A percentile compares a stretch with the other conserved stretches of the same genome.
These are phyloP conservation scores for Cantharis rufa DNA, from an alignment of 2,888 invertebrate species.

Conservation along the genomic window DNA sequence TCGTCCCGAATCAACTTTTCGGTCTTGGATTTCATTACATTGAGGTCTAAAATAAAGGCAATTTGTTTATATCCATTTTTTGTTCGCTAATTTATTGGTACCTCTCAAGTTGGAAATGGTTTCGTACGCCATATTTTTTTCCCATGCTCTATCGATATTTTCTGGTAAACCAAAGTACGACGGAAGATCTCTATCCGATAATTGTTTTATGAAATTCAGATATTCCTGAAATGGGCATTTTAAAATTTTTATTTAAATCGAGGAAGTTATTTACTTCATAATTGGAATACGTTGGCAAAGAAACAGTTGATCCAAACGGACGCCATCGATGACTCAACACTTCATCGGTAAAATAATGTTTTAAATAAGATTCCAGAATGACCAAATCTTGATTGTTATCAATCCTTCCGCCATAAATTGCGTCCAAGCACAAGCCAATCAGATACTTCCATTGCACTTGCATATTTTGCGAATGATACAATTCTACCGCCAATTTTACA, in stretches of 20 bases:
- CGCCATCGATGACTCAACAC: slow-evolving; percentile 65
- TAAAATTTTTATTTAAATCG: background rate
- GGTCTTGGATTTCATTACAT: slow-evolving; percentile 25
- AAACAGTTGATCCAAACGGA: slow-evolving; percentile 58
- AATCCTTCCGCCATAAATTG: slow-evolving; percentile 85
- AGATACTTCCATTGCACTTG: slow-evolving; percentile 72
- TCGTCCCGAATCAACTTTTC: slow-evolving; percentile 44
- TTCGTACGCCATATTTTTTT: slow-evolving; percentile 66
- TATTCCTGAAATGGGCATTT: slow-evolving; percentile 62
- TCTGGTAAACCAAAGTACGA: slow-evolving; percentile 81
- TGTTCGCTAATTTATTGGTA: slow-evolving; percentile 40
- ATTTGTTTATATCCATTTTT: background rate
- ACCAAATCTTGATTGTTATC: slow-evolving; percentile 76
- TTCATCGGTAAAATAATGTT: slow-evolving; percentile 63
- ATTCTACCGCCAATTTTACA: slow-evolving; percentile 62
- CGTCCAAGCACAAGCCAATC: slow-evolving; percentile 75
- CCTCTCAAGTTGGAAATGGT: slow-evolving; percentile 69
- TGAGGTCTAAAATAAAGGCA: slow-evolving; percentile 37
- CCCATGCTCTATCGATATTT: slow-evolving; percentile 85
- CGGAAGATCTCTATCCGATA: slow-evolving; percentile 76
- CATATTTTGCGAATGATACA: slow-evolving; percentile 49
- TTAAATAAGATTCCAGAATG: slow-evolving; percentile 70
- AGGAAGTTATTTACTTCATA: slow-evolving; percentile 53
- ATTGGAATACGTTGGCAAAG: slow-evolving; percentile 61
- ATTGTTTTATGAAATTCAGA: slow-evolving; percentile 64